Base-by-base conservation (phyloP, 2,888 invertebrate genomes). In the Acleris sparsana region DNA sequence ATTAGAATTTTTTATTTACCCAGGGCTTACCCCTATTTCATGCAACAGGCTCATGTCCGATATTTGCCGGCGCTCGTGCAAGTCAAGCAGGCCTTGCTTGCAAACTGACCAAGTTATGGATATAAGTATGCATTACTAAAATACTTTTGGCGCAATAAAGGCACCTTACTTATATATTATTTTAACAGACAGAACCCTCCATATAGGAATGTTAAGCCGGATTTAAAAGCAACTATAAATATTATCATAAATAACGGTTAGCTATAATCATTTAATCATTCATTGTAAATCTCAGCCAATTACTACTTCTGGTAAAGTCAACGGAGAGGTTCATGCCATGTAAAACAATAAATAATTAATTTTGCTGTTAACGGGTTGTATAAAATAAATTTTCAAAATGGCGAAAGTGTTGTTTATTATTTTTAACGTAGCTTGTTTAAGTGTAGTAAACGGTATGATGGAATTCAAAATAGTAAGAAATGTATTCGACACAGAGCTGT, bases 401-500 rank as follows among this genome's bases (percentile, higher is more conserved):
- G 44, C 56, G n/a, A 57, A 66, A 46, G 57, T 62, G 39, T 39
- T 22, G 5, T 48, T 57, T 20, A 1, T 66, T n/a, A 18, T 66
- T 48, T 18, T 62, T 2, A 46, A n/a, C n/a, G 18, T 52, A 16
- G 18, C 53, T 5, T 62, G 29, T 57, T 52, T 66, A 11, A 46
- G 55, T 22, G 39, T 46, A 3, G 57, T 25, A 4, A 62, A 25
- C 5, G 66, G 46, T 5, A 69, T 72, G 61, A 44, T 78, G 3
- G 74, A 76, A 16, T 61, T 74, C 57, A 68, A 72, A n/a, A 68
- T 72, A 18, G 75, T 78, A 2, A 73, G 70, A 46, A 80, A 73
- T 60, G 78, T 73, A 9, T 84, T 88, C 65, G 83, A 89, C 72
- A 69, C 71, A 44, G 79, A 82, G 63, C 75, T 88, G 39, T 89